Evolutionary conservation across 2,113 vertebrate species (phyloP).

Genomic region (Gambusia affinis): DNA sequence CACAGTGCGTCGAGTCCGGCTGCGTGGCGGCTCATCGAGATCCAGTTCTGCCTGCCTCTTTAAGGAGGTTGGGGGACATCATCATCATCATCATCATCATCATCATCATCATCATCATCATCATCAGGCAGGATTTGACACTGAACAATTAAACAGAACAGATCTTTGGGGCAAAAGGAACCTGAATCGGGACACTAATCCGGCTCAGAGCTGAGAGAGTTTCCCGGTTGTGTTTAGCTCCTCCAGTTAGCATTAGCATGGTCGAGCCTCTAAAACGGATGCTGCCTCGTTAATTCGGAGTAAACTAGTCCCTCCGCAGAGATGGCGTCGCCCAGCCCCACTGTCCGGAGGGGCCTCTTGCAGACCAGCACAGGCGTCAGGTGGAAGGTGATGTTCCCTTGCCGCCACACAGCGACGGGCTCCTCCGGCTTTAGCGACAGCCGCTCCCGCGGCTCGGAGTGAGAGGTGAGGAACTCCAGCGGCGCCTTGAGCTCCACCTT

Average conservation of each 20-base stretch:
- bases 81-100: no score
- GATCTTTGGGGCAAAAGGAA: slow-evolving; percentile 19
- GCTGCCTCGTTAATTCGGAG: slow-evolving; percentile 78
- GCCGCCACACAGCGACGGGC: slow-evolving; percentile 86
- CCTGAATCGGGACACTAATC: slow-evolving; percentile 11
- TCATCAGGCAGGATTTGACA: slow-evolving; percentile 39
- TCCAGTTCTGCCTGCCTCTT: slow-evolving; percentile 9
- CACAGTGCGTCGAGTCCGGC: slow-evolving; percentile 41
- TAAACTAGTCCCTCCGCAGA: slow-evolving; percentile 94
- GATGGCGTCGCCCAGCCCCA: slow-evolving; percentile 96
- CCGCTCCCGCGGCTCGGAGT: slow-evolving; percentile 69
- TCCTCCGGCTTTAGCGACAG: slow-evolving; percentile 81
- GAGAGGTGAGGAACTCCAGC: slow-evolving; percentile 85
- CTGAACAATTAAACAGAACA: slow-evolving; percentile 13
- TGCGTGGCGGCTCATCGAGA: neutral
- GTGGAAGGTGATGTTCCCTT: slow-evolving; percentile 88
- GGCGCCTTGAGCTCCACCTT: slow-evolving; percentile 88
- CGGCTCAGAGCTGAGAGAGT: slow-evolving; percentile 12
- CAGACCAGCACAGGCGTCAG: slow-evolving; percentile 93
- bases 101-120: no score
- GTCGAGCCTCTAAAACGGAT: slow-evolving; percentile 37
- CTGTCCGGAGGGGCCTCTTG: slow-evolving; percentile 90
- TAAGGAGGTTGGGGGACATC: neutral
- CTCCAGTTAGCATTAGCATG: neutral
- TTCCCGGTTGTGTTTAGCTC: slow-evolving; percentile 7